A percentile compares a stretch with the other conserved stretches of the same genome.
Conservation (phyloP, 2,888 invertebrate species). For the Drosophila eohydei region DNA sequence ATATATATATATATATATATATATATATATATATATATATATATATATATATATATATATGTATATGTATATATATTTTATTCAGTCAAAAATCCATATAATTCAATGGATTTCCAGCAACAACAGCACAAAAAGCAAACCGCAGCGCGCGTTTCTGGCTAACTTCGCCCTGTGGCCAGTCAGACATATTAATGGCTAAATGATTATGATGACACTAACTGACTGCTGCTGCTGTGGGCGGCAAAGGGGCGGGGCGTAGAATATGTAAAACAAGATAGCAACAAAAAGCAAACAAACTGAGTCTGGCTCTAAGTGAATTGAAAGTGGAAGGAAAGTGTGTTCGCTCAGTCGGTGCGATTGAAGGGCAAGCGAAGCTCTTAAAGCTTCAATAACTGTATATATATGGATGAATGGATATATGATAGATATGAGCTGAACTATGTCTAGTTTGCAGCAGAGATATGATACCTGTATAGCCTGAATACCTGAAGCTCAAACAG, state of each 20-base stretch:
- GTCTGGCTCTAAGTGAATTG: constrained; percentile 32
- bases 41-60: neutral
- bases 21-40: constrained; percentile 39
- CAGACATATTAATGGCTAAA: constrained; percentile 83
- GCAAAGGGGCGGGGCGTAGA: neutral
- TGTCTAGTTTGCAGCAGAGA: too few species aligned
- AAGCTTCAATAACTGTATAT: neutral
- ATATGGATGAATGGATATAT: too few species aligned
- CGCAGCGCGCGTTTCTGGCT: constrained; percentile 58
- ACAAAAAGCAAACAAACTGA: constrained; percentile 7
- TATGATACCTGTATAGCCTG: too few species aligned
- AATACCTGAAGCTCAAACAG: too few species aligned
- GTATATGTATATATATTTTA: constrained; percentile 57
- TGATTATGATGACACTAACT: constrained; percentile 81
- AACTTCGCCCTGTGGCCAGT: constrained; percentile 59
- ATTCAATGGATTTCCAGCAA: constrained; percentile 71
- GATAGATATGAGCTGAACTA: too few species aligned
- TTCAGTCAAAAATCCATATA: constrained; percentile 73
- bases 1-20: constrained; percentile 48
- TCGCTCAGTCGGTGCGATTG: neutral
- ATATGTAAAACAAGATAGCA: constrained; percentile 55
- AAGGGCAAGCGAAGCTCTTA: neutral
- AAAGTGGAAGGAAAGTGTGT: neutral
- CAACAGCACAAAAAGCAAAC: constrained; percentile 59
- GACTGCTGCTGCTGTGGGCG: constrained; percentile 21